A percentile compares a stretch with the other conserved stretches of the same genome.
These are phyloP conservation scores for Cantharis flavilabris DNA, from an alignment of 2,888 invertebrate genomes.

Conservation along the genomic window DNA sequence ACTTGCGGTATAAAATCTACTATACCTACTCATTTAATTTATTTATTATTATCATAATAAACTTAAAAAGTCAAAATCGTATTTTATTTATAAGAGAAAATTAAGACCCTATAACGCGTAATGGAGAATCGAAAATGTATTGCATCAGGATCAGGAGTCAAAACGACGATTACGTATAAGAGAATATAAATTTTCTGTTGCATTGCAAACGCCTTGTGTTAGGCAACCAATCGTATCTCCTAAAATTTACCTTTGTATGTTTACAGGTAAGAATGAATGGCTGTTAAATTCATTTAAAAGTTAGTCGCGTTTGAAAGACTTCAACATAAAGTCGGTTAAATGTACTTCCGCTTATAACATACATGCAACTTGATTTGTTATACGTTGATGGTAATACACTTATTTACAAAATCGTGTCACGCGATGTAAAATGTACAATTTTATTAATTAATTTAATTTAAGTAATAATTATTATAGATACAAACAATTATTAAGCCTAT, in stretches of 20 bases:
- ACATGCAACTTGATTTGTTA: neutral
- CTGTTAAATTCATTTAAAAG: slow-evolving; percentile 19
- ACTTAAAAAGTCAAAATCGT: neutral
- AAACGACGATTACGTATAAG: neutral
- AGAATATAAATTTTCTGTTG: neutral
- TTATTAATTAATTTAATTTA: neutral
- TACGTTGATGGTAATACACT: neutral
- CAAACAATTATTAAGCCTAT: neutral
- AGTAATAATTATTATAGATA: neutral
- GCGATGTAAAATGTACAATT: neutral
- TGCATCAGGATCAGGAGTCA: neutral
- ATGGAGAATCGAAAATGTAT: neutral
- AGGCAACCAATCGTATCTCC: neutral
- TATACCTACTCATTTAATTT: neutral
- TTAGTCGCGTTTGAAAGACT: slow-evolving; percentile 33
- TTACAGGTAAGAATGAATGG: slow-evolving; percentile 32
- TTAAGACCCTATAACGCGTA: too few relatives aligned
- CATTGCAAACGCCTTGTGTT: neutral
- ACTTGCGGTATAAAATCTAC: neutral
- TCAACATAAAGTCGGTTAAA: slow-evolving; percentile 27
- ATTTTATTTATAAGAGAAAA: too few relatives aligned
- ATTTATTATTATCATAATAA: neutral
- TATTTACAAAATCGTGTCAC: slow-evolving; percentile 1
- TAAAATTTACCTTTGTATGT: neutral
- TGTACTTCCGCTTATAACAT: slow-evolving; percentile 14